A percentile compares a stretch with the other conserved stretches of the same genome.
Conservation (phyloP, 2,797 vertebrate species). For the Myotis myotis region DNA sequence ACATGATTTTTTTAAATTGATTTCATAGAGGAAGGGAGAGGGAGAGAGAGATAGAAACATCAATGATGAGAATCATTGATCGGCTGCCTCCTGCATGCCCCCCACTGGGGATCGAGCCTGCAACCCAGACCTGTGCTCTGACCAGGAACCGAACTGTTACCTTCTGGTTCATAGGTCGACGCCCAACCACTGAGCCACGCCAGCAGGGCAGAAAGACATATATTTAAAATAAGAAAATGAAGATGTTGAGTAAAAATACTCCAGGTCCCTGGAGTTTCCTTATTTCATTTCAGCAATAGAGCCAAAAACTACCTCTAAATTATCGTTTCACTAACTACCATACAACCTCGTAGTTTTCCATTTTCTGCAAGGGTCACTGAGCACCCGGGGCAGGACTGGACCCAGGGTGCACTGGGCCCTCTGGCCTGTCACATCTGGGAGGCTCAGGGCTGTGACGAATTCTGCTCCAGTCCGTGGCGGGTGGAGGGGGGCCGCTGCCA, state of each 20-base stretch:
- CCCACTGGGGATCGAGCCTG: no score
- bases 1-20: background rate
- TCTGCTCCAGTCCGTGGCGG: background rate
- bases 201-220: background rate
- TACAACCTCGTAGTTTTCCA: background rate
- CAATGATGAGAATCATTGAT: no score
- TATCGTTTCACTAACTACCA: background rate
- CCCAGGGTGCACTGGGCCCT: accelerated
- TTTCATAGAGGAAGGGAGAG: no score
- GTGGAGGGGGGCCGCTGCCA: no score
- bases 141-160: no score
- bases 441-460: background rate
- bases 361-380: background rate
- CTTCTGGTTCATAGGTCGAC: no score
- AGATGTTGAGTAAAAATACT: conserved; percentile 29
- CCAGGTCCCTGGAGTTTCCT: background rate
- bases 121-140: no score
- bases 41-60: no score
- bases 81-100: no score
- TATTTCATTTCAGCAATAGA: background rate
- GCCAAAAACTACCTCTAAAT: background rate
- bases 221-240: conserved; percentile 26
- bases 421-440: background rate
- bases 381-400: no score
- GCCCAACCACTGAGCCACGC: no score